Evolutionary conservation across 2,888 invertebrate species (phyloP), one percentile per base, ranked within the genome.

Genomic region (Hypomecis punctinalis): DNA sequence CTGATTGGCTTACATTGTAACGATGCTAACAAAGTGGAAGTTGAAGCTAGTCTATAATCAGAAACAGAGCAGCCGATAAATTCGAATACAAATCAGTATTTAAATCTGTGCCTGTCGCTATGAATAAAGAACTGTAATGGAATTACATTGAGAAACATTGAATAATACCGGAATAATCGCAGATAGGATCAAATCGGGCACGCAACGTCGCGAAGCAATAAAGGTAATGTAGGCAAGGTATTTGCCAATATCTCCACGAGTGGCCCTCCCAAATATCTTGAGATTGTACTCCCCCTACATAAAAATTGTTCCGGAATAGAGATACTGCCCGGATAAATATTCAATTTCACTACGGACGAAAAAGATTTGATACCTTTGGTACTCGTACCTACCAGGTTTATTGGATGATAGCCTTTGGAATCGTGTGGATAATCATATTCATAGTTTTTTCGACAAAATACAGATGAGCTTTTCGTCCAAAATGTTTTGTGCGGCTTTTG

Each of bases 241-340:
- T 92, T 91, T 90, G 90, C 90, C 92, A 91, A 92, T 92, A 92
- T 90, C 86, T 79, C 82, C 86, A 86, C 80, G 90, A 92, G 91
- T 92, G 90, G 91, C 88, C 90, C 90, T 89, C 89, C 88, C 90
- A 85, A 91, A 92, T 90, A 92, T 90, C 90, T 90, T 84, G 84
- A 92, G 89, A 92, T 92, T 91, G 91, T 91, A 89, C 90, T 90
- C 89, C 89, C 90, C 90, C 90, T 89, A 90, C 88, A 91, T 91
- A 91, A 92, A 92, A 92, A 92, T 92, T 91, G 92, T 91, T 91
- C 91, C 89, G 86, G 88, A 89, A 92, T 92, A 90, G 91, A 93
- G 92, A 92, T 91, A 93, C 89, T 91, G 89, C 87, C 90, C 90
- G 90, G 92, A 93, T 93, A 93, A 92, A 92, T 93, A 92, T 92